phyloP scores from a whole-genome alignment of 2,888 invertebrate species.

The Lathronympha strigana region DNA sequence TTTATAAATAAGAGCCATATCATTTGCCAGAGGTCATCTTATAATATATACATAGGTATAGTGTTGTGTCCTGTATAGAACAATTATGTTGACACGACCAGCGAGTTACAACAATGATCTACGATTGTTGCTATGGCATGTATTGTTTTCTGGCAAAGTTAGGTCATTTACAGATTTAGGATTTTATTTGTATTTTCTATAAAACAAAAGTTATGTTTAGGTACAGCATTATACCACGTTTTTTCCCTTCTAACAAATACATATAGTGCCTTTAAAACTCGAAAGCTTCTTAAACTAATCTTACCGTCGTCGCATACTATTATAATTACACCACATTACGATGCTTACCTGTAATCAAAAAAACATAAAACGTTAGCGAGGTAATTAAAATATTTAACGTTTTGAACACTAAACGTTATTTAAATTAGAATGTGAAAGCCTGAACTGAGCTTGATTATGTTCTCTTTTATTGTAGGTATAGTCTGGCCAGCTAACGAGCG shows the following conservation, averaged over 20 bases:
- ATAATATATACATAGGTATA: neutral
- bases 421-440: conserved; percentile 10
- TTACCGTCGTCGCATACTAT: conserved; percentile 17
- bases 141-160: no score
- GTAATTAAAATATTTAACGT: neutral
- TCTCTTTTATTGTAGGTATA: neutral
- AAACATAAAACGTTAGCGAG: conserved; percentile 27
- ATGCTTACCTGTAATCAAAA: conserved; percentile 57
- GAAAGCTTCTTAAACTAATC: neutral
- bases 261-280: neutral
- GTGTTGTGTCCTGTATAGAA: conserved; percentile 6
- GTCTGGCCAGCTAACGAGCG: neutral
- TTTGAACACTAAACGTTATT: conserved; percentile 6
- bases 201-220: no score
- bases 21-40: neutral
- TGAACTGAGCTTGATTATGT: neutral
- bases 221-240: no score
- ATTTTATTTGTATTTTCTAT: no score
- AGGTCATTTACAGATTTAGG: neutral
- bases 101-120: neutral
- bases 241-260: neutral
- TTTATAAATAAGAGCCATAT: conserved; percentile 7
- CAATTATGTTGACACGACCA: neutral
- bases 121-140: neutral
- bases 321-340: conserved; percentile 3